Base-by-base conservation (phyloP, 2,888 invertebrate species). In the Sipha maydis region DNA sequence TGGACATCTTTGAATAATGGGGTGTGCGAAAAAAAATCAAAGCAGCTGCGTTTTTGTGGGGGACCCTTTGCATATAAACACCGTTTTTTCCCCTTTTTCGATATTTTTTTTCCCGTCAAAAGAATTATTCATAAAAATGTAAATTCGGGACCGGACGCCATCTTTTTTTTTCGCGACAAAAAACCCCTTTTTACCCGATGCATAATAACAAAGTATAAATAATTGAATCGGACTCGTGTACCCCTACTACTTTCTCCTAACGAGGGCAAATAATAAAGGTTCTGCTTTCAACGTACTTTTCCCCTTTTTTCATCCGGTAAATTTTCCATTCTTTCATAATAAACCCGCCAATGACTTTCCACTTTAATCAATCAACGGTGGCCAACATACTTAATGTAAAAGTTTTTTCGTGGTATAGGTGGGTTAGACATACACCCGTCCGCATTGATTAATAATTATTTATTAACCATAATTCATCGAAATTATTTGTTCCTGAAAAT, bases 71-170 rank as follows among this genome's bases (percentile, higher is more conserved):
- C 88, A 82, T 88, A 88, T 82, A 88, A 88, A 88, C 88, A 88
- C 82, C 82, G 88, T 88, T 88, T 88, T 86, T 80, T 3, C 88
- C 88, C 82, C 14, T 88, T 88, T 88, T 82, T 3, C 3, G 61
- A 31, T 83, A 75, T 83, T 69, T 76, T 71, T 67, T 85, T 61
- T 80, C 61, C 54, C 56, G 88, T 82, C 88, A 88, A 88, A 88
- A 82, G 88, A 88, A 88, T 88, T 88, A 88, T 88, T 88, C 88
- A 88, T 88, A 88, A 88, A 88, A 88, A 88, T 88, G 88, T 88
- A 88, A 88, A 88, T 88, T 88, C 67, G 88, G 82, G 28, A 88
- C 88, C 80, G 88, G 88, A 88, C 88, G 88, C 88, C 88, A 88
- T 88, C 80, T 88, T 88, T 88, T 88, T 48, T 88, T 88, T 75